Base-by-base conservation (phyloP, 1,140 invertebrate species). In the Papilio helenus region DNA sequence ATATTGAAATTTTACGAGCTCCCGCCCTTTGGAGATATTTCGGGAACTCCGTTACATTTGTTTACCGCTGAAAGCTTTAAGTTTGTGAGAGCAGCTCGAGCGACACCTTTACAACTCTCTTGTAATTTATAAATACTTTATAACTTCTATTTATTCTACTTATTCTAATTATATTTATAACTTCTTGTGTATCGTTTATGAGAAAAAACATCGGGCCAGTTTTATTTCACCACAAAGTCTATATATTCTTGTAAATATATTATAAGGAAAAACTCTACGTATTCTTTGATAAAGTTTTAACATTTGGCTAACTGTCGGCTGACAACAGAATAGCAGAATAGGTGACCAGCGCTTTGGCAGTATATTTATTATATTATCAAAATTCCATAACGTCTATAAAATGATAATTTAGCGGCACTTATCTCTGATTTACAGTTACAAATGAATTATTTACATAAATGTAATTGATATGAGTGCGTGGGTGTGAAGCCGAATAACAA, bases 1-100 rank as follows among this genome's bases (percentile, higher is more conserved):
- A 88, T 88, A 90, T 90, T 86, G 86, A 87, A 85, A 85, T 89
- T 88, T 90, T 85, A 89, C 83, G 83, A 86, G 84, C 78, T 18
- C 55, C 72, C 71, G 58, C 81, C 9, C 72, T 80, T 78, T 72
- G 46, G 74, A 71, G 71, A 74, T 82, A 58, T 79, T 83, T 79
- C 74, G 26, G 74, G 26, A 42, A 16, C 74, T 8, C 29, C 7
- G 76, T 68, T 61, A 55, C 44, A 65, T 80, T 73, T 79, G 72
- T 58, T 71, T 79, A 76, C 16, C 34, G 72, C 44, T 79, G 76
- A 73, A 58, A 81, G 23, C 12, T 78, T 81, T 61, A 65, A 20
- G 34, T 61, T 77, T 71, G 39, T 34, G 73, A 74, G 73, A n/a
- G 71, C 72, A 73, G 44, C 79, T 55, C 55, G 18, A 39, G 34